Percentiles rank a stretch among this genome's conserved stretches.
phyloP scores from a whole-genome alignment of 2,113 vertebrate genomes.

The Bambusicola thoracicus region DNA sequence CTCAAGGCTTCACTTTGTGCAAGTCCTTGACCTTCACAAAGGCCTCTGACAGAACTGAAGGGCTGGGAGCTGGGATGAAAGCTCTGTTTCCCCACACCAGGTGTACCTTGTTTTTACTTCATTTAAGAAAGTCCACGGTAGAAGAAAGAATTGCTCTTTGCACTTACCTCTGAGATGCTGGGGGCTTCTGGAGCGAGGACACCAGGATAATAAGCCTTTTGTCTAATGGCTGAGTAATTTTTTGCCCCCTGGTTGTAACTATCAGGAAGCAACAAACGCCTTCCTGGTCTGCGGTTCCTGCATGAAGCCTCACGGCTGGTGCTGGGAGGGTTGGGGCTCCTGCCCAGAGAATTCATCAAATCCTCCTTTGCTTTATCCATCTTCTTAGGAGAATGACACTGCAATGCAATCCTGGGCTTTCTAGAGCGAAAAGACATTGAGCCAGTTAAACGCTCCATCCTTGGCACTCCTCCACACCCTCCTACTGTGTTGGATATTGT shows the following conservation, averaged over 20 bases:
- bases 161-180: constrained; percentile 73
- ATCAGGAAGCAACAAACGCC: neutral
- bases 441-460: neutral
- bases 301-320: neutral
- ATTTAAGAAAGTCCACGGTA: neutral
- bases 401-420: neutral
- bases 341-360: neutral
- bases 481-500: neutral
- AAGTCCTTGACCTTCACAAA: neutral
- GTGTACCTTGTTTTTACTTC: neutral
- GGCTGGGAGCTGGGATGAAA: neutral
- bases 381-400: neutral
- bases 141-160: neutral
- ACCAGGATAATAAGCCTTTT: constrained; percentile 77
- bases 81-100: neutral
- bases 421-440: constrained; percentile 2
- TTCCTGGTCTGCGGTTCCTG: neutral
- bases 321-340: neutral
- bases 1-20: neutral
- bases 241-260: neutral
- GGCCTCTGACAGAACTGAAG: neutral
- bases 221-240: constrained; percentile 60
- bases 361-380: constrained; percentile 61
- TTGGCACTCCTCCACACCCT: neutral
- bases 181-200: constrained; percentile 64